A percentile compares a stretch with the other conserved stretches of the same genome.
Evolutionary conservation across 2,797 vertebrate genomes (phyloP).

Genomic region (Smutsia gigantea): DNA sequence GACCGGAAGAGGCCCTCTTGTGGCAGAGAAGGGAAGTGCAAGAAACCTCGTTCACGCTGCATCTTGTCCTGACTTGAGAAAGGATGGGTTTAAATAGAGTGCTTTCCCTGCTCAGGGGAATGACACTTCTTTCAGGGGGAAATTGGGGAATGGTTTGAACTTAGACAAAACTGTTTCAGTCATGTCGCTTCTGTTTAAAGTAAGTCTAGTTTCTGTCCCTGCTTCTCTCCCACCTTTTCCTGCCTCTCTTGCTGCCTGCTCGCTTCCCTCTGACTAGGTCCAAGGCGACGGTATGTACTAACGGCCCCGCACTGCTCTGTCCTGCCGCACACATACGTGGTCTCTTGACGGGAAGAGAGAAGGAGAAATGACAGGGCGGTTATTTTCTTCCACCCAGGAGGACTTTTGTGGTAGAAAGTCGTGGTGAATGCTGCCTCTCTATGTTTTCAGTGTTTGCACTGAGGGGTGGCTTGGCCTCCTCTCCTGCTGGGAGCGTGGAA

Average conservation of each 20-base stretch:
- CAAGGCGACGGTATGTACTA: constrained; percentile 96
- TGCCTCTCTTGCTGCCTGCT: constrained; percentile 90
- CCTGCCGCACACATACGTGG: constrained; percentile 71
- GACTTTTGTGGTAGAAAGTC: neutral
- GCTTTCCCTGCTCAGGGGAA: neutral
- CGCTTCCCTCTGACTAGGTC: constrained; percentile 95
- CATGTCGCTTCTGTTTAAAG: constrained; percentile 91
- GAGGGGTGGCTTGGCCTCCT: neutral
- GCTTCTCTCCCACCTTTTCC: constrained; percentile 88
- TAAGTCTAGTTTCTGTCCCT: constrained; percentile 98
- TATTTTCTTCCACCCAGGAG: neutral
- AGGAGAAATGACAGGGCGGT: constrained; percentile 84
- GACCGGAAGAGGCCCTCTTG: constrained; percentile 69
- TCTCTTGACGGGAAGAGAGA: constrained; percentile 82
- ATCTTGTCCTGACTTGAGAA: neutral
- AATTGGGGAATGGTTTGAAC: neutral
- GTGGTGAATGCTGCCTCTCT: neutral
- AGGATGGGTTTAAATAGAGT: neutral
- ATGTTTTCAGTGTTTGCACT: neutral
- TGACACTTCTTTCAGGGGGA: neutral
- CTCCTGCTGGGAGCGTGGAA: neutral
- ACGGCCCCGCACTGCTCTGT: constrained; percentile 86
- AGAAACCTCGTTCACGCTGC: neutral
- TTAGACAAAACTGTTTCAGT: constrained; percentile 83
- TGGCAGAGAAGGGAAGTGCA: constrained; percentile 68